Evolutionary conservation across 2,888 invertebrate genomes (phyloP).

Genomic region (Cenopis cana): DNA sequence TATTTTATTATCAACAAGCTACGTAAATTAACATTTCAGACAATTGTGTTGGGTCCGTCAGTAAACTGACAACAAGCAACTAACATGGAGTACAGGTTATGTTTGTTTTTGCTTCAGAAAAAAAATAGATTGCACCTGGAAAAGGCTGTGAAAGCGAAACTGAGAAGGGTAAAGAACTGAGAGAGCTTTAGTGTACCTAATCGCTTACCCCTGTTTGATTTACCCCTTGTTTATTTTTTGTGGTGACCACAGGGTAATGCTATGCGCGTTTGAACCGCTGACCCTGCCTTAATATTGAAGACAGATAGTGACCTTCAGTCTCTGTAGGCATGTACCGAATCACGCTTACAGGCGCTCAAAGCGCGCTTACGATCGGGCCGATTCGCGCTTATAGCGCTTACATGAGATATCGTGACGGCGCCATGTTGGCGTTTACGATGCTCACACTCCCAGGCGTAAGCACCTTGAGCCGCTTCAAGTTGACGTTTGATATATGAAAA

Average conservation of each 20-base stretch:
- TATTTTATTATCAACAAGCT: slow-evolving; percentile 14
- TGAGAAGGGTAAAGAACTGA: slow-evolving; percentile 79
- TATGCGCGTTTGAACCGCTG: slow-evolving; percentile 2
- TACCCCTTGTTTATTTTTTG: slow-evolving; percentile 64
- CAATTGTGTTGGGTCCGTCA: neutral
- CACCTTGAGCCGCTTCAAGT: too few species aligned
- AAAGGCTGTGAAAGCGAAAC: slow-evolving; percentile 81
- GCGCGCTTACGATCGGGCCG: too few species aligned
- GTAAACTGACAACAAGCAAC: slow-evolving; percentile 50
- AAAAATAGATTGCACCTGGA: slow-evolving; percentile 85
- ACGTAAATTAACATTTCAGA: slow-evolving; percentile 11
- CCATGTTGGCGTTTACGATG: too few species aligned
- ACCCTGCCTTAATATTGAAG: slow-evolving; percentile 3
- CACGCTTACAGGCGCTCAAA: too few species aligned
- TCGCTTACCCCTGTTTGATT: slow-evolving; percentile 80
- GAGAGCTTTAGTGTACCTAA: slow-evolving; percentile 76
- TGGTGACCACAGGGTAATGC: slow-evolving; percentile 33
- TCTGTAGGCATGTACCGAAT: too few species aligned
- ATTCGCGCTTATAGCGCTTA: too few species aligned
- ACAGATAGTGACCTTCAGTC: neutral
- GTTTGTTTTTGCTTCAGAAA: slow-evolving; percentile 84
- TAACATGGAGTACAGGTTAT: slow-evolving; percentile 61
- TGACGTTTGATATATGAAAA: too few species aligned
- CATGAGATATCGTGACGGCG: too few species aligned
- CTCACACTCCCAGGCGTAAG: too few species aligned